Conservation (phyloP, 2,797 vertebrate species). For the Mormyrops boulengeri region DNA sequence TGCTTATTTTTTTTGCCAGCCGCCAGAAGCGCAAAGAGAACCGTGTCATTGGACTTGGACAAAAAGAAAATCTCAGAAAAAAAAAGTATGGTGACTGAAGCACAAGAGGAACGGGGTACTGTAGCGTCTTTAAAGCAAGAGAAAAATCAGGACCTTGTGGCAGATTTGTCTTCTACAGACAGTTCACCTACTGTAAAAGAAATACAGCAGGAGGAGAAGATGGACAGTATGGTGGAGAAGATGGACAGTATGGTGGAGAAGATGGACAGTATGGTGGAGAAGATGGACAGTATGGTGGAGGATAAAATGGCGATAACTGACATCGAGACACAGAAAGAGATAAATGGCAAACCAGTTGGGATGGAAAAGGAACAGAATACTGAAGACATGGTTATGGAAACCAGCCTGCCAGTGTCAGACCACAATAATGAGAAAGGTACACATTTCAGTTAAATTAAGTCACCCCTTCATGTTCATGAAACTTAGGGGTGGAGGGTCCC, state of each 20-base stretch:
- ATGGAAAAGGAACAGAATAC: conserved; percentile 31
- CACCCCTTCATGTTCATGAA: neutral
- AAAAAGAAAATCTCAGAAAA: conserved; percentile 54
- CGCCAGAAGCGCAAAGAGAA: conserved; percentile 56
- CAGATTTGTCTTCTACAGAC: conserved; percentile 40
- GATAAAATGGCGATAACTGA: conserved; percentile 28
- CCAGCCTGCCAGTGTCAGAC: conserved; percentile 30
- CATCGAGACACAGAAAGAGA: conserved; percentile 22
- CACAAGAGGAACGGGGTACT: conserved; percentile 44
- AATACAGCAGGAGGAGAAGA: conserved; percentile 46
- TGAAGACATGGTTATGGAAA: conserved; percentile 51
- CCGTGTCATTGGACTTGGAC: conserved; percentile 48
- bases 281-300: conserved; percentile 40
- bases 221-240: conserved; percentile 46
- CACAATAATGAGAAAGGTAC: conserved; percentile 58
- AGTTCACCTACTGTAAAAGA: conserved; percentile 30
- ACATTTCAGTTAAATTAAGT: neutral
- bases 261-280: conserved; percentile 45
- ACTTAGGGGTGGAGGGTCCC: neutral
- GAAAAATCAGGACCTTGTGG: conserved; percentile 44
- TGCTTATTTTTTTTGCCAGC: conserved; percentile 37
- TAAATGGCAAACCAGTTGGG: conserved; percentile 35
- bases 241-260: no score
- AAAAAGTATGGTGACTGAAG: conserved; percentile 49
- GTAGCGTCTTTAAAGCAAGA: conserved; percentile 45